These are phyloP conservation scores for Kryptolebias ocellatus DNA, from an alignment of 2,797 vertebrate genomes.

Conservation along the genomic window DNA sequence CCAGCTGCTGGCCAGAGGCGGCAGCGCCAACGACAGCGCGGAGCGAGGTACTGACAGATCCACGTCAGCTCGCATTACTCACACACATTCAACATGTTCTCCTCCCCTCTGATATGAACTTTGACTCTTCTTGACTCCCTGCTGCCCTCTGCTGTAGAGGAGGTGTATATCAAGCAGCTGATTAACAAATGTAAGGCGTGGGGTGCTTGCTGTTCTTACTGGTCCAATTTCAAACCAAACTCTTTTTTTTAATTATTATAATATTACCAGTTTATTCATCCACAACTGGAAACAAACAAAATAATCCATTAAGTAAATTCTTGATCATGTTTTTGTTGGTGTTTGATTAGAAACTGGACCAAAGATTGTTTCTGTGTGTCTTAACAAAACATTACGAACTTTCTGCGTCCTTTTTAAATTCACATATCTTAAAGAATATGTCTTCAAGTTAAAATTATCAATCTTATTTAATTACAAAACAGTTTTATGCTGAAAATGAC, in stretches of 20 bases:
- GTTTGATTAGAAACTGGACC: slow-evolving; percentile 49
- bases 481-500: neutral
- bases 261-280: too few relatives aligned
- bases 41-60: slow-evolving; percentile 87
- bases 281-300: neutral
- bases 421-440: neutral
- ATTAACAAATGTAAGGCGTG: slow-evolving; percentile 92
- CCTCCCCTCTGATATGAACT: slow-evolving; percentile 59
- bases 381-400: slow-evolving; percentile 1
- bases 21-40: slow-evolving; percentile 78
- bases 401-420: slow-evolving; percentile 43
- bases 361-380: slow-evolving; percentile 23
- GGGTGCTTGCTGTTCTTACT: slow-evolving; percentile 10
- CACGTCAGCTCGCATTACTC: slow-evolving; percentile 37
- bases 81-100: slow-evolving; percentile 65
- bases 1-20: slow-evolving; percentile 86
- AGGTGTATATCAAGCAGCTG: slow-evolving; percentile 91
- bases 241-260: neutral
- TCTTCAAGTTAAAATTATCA: neutral
- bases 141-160: slow-evolving; percentile 85
- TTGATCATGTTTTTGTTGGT: neutral
- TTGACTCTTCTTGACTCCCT: slow-evolving; percentile 54
- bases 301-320: neutral
- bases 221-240: slow-evolving; percentile 45
- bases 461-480: neutral